Conservation (phyloP, 2,888 invertebrate genomes). For the Theretra japonica region DNA sequence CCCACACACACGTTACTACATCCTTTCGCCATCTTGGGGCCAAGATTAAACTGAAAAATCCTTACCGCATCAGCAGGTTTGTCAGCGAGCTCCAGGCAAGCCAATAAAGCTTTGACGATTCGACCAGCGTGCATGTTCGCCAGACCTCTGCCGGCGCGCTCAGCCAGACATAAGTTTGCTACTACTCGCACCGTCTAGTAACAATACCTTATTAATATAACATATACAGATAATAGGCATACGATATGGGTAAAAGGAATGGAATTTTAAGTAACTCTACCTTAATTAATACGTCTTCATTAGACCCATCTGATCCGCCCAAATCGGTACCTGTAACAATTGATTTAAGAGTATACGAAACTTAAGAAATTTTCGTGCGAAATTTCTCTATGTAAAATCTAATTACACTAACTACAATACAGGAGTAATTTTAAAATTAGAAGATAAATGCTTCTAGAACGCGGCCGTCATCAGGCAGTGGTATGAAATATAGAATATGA, state of each 20-base stretch:
- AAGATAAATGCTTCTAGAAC: neutral
- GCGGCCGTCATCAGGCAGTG: neutral
- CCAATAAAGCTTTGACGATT: slow-evolving; percentile 61
- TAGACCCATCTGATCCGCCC: slow-evolving; percentile 81
- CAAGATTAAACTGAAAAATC: no score
- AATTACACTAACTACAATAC: no score
- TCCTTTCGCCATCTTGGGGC: no score
- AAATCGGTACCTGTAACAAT: slow-evolving; percentile 71
- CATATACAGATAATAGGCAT: no score
- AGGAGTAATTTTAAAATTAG: no score
- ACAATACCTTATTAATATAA: neutral
- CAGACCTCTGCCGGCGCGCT: slow-evolving; percentile 89
- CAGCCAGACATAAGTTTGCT: slow-evolving; percentile 92
- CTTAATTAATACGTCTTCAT: slow-evolving; percentile 89
- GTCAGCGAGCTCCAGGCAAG: slow-evolving; percentile 68
- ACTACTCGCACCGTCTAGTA: slow-evolving; percentile 90
- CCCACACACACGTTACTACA: no score
- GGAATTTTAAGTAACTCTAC: slow-evolving; percentile 59
- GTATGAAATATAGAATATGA: neutral
- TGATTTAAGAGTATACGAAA: slow-evolving; percentile 11
- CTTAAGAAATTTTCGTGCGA: no score
- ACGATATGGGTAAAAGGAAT: no score
- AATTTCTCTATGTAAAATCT: no score
- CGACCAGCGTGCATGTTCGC: slow-evolving; percentile 77
- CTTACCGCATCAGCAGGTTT: slow-evolving; percentile 38